These are phyloP conservation scores for Harpagus bidentatus DNA, from an alignment of 2,113 vertebrate species.

Conservation along the genomic window DNA sequence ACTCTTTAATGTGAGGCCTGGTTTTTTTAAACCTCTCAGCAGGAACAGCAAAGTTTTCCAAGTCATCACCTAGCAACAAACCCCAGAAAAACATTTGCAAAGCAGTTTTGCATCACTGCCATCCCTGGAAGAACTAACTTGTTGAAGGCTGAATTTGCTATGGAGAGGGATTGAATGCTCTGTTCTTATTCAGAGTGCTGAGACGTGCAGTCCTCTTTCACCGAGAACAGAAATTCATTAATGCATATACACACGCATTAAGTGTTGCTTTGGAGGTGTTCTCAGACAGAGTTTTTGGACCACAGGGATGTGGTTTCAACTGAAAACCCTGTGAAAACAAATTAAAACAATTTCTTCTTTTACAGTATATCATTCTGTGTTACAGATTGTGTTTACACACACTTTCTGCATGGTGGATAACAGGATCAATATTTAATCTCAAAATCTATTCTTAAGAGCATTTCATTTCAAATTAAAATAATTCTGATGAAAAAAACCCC, in stretches of 20 bases:
- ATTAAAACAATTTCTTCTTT: constrained; percentile 33
- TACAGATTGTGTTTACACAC: neutral
- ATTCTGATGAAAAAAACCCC: neutral
- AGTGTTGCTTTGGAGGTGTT: constrained; percentile 53
- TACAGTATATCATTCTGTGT: neutral
- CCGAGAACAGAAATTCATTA: constrained; percentile 69
- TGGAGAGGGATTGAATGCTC: constrained; percentile 71
- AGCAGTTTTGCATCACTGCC: constrained; percentile 72
- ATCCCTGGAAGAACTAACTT: constrained; percentile 65
- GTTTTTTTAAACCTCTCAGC: constrained; percentile 72
- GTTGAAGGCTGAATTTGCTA: constrained; percentile 71
- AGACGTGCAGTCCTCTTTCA: constrained; percentile 69
- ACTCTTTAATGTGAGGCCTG: constrained; percentile 71
- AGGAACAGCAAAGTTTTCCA: constrained; percentile 77
- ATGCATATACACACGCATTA: constrained; percentile 57
- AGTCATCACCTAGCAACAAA: constrained; percentile 81
- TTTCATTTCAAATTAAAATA: constrained; percentile 22
- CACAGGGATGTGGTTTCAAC: constrained; percentile 19
- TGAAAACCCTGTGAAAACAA: neutral
- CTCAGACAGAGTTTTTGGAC: constrained; percentile 50
- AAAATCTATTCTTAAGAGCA: neutral
- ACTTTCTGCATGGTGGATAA: neutral
- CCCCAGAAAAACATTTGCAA: constrained; percentile 77
- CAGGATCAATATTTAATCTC: constrained; percentile 29
- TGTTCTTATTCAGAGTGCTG: constrained; percentile 73